phyloP scores from a whole-genome alignment of 2,888 invertebrate species.

The Acrobasis repandana region DNA sequence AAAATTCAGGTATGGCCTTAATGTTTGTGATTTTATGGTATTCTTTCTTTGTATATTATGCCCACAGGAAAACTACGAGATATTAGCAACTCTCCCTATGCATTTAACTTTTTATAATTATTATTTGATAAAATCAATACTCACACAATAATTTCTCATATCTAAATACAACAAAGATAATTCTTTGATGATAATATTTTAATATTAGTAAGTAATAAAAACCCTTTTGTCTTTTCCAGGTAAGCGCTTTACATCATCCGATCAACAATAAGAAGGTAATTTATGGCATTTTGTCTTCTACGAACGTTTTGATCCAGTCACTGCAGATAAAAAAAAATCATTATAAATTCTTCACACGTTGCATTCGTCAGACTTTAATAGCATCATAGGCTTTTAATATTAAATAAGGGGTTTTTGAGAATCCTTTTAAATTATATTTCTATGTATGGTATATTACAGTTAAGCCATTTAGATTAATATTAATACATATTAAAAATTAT shows the following conservation, averaged over 20 bases:
- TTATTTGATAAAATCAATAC: too few relatives aligned
- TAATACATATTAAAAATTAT: not conserved
- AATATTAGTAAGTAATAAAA: conserved; percentile 1
- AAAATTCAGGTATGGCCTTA: too few relatives aligned
- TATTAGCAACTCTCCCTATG: too few relatives aligned
- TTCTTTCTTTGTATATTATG: too few relatives aligned
- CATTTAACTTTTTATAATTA: too few relatives aligned
- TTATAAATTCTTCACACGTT: conserved; percentile 27
- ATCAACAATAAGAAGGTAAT: conserved; percentile 5
- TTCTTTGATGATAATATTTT: not conserved
- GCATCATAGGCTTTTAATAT: not conserved
- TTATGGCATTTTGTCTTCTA: not conserved
- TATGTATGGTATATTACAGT: too few relatives aligned
- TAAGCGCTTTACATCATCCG: conserved; percentile 12
- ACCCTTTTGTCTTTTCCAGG: conserved; percentile 18
- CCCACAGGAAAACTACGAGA: too few relatives aligned
- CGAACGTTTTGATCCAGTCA: conserved; percentile 43
- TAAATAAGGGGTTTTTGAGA: not conserved
- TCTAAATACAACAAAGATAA: not conserved
- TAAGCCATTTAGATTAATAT: too few relatives aligned
- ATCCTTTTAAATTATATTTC: not conserved
- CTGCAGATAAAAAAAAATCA: conserved; percentile 44
- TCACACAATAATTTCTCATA: too few relatives aligned
- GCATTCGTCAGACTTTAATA: conserved; percentile 9
- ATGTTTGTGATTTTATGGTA: too few relatives aligned